Evolutionary conservation across 2,113 vertebrate genomes (phyloP).

Genomic region (Pteronura brasiliensis): DNA sequence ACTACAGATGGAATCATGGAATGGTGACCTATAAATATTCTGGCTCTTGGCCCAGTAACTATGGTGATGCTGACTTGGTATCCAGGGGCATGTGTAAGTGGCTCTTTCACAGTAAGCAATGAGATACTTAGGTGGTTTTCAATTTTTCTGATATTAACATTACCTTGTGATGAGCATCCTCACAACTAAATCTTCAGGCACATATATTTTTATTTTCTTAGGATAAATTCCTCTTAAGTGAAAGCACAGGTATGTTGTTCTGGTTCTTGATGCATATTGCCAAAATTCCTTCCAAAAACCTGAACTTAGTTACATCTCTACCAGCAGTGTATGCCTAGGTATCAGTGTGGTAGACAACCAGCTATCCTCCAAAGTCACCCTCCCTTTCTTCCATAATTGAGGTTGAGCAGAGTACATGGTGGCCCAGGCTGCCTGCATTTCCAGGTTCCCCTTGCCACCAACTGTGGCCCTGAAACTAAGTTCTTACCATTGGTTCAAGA

Average conservation of each 20-base stretch:
- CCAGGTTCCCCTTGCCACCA: background rate
- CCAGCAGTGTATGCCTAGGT: background rate
- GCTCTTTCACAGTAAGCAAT: background rate
- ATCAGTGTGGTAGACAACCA: background rate
- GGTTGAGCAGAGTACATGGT: background rate
- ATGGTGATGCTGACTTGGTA: background rate
- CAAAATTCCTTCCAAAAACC: background rate
- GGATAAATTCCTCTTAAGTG: background rate
- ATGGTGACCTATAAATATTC: background rate
- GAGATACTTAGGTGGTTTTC: background rate
- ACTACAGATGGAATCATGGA: background rate
- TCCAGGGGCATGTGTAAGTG: background rate
- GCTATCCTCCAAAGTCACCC: background rate
- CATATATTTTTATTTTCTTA: constrained; percentile 14
- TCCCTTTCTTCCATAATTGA: background rate
- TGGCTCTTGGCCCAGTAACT: background rate
- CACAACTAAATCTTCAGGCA: background rate
- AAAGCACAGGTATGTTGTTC: background rate
- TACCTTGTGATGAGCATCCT: background rate
- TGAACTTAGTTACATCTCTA: background rate
- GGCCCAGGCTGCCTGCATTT: background rate
- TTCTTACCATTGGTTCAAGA: background rate
- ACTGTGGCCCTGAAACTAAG: background rate
- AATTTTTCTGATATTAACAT: background rate
- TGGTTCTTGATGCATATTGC: background rate